phyloP scores from a whole-genome alignment of 2,888 invertebrate species.

The Poecilobothrus nobilitatus region DNA sequence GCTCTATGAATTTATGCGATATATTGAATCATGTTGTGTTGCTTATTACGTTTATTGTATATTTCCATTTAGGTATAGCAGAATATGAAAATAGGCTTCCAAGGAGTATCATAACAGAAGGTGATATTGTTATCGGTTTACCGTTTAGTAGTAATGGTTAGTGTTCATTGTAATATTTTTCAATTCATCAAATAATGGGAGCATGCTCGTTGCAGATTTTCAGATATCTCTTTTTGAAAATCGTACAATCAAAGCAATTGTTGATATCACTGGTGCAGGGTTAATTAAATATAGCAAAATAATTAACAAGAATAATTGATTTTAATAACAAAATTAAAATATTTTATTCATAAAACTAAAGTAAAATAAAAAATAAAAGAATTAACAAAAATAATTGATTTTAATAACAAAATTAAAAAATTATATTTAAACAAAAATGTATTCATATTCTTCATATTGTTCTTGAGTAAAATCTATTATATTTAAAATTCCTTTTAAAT shows the following conservation, averaged over 20 bases:
- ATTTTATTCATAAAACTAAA: too few species aligned
- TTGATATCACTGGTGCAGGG: conserved; percentile 96
- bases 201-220: conserved; percentile 55
- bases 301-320: too few species aligned
- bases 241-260: conserved; percentile 75
- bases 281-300: conserved; percentile 83
- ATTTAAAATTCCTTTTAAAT: too few species aligned
- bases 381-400: too few species aligned
- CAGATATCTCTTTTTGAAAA: conserved; percentile 59
- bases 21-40: conserved; percentile 84
- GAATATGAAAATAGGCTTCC: conserved; percentile 70
- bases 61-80: conserved; percentile 91
- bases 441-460: too few species aligned
- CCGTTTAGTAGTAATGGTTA: too few species aligned
- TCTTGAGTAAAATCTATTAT: too few species aligned
- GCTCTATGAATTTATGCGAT: conserved; percentile 93
- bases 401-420: too few species aligned
- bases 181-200: conserved; percentile 81
- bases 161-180: conserved; percentile 96
- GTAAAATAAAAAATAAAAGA: too few species aligned
- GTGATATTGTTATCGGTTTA: conserved; percentile 80
- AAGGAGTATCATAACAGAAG: conserved; percentile 57
- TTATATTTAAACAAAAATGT: too few species aligned
- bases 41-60: too few species aligned
- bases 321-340: too few species aligned